Evolutionary conservation across 2,113 vertebrate genomes (phyloP), one percentile per base, ranked within the genome.

Genomic region (Microtus oregoni): DNA sequence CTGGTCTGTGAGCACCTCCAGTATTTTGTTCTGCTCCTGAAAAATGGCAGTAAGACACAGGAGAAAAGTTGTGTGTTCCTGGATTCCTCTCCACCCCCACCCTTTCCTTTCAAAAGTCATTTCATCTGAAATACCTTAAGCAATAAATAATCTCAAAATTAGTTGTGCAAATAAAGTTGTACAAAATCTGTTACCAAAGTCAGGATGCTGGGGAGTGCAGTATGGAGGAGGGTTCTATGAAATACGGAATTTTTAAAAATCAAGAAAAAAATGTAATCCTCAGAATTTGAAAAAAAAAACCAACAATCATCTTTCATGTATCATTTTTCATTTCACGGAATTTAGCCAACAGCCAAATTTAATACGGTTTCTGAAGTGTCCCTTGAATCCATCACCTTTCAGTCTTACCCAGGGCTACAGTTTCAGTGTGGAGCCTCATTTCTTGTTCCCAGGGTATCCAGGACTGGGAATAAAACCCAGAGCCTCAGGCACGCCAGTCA

Each of bases 251-350:
- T 10, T 14, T 30, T 32, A 30, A 41, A 14, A 15, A 38, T 44
- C 7, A 9, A 15, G 28, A 10, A 17, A 47, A 47, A 85, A 30
- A 2, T 24, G 86, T 78, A 52, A 32, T 83, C 58, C 32, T 90
- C 76, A 32, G 76, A 35, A 89, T 85, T 76, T 35, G 47, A 92
- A 67, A 73, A 67, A 67, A 72, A 38, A n/a, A n/a, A n/a, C 5
- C n/a, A 75, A n/a, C 22, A 73, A 8, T 77, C 70, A 61, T 68
- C 58, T 65, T 22, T 72, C 58, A 89, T 55, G 44, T 10, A 24
- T 89, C 55, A 50, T 86, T 86, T 92, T 83, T 38, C 90, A 19
- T 50, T 90, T 30, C 68, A 94, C 75, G 75, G 85, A 95, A 67
- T 90, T 92, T 22, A 61, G 47, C 44, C 88, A 91, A 91, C 52